Evolutionary conservation across 1,140 invertebrate species (phyloP).

Genomic region (Linepithema humile): DNA sequence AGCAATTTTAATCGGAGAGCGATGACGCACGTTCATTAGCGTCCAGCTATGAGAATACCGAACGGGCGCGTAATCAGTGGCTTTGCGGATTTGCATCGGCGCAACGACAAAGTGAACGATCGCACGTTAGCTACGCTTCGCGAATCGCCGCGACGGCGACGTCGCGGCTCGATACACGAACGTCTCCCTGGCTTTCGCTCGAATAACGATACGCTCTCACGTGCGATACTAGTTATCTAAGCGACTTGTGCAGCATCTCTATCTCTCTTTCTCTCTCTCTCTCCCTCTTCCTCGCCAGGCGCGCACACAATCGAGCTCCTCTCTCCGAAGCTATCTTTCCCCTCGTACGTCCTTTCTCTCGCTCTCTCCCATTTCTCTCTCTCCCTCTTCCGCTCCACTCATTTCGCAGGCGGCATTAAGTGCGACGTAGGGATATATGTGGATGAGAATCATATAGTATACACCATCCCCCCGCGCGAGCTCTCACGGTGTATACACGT

Average conservation of each 20-base stretch:
- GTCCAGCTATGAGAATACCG: not conserved
- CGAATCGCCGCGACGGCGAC: constrained; percentile 25
- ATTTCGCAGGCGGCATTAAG: constrained; percentile 76
- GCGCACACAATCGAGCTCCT: constrained; percentile 19
- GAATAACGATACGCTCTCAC: constrained; percentile 45
- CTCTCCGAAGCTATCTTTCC: not conserved
- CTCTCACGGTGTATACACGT: constrained; percentile 52
- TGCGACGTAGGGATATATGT: constrained; percentile 73
- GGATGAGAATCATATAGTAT: constrained; percentile 69
- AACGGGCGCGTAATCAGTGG: constrained; percentile 10
- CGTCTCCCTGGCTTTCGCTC: not conserved
- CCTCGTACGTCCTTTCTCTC: not conserved
- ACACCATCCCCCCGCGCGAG: constrained; percentile 36
- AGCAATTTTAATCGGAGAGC: not conserved
- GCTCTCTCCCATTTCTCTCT: constrained; percentile 11
- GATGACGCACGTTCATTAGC: constrained; percentile 4
- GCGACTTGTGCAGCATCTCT: constrained; percentile 26
- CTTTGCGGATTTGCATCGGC: not conserved
- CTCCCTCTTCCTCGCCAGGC: not conserved
- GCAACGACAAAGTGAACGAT: not conserved
- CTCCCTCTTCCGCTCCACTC: constrained; percentile 42
- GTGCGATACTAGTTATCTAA: constrained; percentile 55
- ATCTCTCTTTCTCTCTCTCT: constrained; percentile 37
- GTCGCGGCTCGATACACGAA: constrained; percentile 32
- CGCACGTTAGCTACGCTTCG: constrained; percentile 19